Percentiles rank a stretch among this genome's conserved stretches.
Conservation (phyloP, 2,888 invertebrate species). For the Neoscelio sp. region DNA sequence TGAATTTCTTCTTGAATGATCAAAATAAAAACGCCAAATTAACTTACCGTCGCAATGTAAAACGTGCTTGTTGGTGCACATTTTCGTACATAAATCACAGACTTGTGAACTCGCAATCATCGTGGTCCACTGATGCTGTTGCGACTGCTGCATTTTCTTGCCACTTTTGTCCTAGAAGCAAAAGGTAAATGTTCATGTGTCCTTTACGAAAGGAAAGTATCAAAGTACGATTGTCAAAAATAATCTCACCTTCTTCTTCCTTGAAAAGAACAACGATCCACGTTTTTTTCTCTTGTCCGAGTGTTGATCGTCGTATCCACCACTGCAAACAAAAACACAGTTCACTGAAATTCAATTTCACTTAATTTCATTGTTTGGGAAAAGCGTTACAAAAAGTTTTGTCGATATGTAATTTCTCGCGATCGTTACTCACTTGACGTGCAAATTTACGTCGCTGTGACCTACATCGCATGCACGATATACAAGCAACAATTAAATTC, state of each 20-base stretch:
- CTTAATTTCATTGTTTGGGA: too few relatives aligned
- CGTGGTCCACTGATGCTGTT: slow-evolving; percentile 89
- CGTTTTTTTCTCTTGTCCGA: slow-evolving; percentile 94
- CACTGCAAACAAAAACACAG: slow-evolving; percentile 62
- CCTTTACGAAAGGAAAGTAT: too few relatives aligned
- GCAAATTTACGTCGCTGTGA: neutral
- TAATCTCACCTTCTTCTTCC: slow-evolving; percentile 91
- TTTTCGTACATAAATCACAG: slow-evolving; percentile 92
- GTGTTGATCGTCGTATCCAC: slow-evolving; percentile 87
- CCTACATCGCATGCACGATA: slow-evolving; percentile 10
- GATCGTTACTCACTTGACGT: neutral
- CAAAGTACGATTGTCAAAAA: too few relatives aligned
- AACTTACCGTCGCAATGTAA: slow-evolving; percentile 93
- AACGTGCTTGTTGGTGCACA: slow-evolving; percentile 91
- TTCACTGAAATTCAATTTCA: slow-evolving; percentile 72
- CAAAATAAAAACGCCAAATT: neutral
- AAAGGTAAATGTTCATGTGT: slow-evolving; percentile 2
- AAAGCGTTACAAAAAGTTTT: slow-evolving; percentile 23
- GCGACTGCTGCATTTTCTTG: slow-evolving; percentile 83
- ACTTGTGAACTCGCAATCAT: slow-evolving; percentile 85
- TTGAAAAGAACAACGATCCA: slow-evolving; percentile 92
- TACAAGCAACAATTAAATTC: slow-evolving; percentile 83
- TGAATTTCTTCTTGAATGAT: neutral
- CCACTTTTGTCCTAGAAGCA: slow-evolving; percentile 88
- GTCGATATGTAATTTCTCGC: too few relatives aligned